Percentiles rank a stretch among this genome's conserved stretches.
Evolutionary conservation across 2,888 invertebrate species (phyloP).

Genomic region (Platycheirus rosarum): DNA sequence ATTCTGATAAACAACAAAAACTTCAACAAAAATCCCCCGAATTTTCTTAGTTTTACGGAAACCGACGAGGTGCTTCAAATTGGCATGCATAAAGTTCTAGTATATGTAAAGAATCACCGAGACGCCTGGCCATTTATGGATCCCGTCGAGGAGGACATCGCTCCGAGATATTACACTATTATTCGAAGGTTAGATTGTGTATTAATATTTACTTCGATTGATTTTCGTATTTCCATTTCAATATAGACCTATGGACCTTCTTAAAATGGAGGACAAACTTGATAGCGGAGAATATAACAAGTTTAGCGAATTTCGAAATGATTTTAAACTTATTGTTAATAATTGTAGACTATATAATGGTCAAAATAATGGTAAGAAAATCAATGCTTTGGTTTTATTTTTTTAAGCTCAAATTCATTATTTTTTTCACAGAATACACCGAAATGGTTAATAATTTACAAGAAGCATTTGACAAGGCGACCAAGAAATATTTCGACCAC

Average conservation of each 20-base stretch:
- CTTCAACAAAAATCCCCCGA: constrained; percentile 80
- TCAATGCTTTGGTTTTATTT: neutral
- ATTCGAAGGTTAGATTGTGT: constrained; percentile 83
- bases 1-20: constrained; percentile 73
- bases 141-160: constrained; percentile 95
- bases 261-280: constrained; percentile 93
- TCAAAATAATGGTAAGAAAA: constrained; percentile 91
- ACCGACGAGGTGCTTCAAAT: constrained; percentile 93
- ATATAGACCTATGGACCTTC: constrained; percentile 93
- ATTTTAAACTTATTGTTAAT: constrained; percentile 95
- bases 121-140: constrained; percentile 98
- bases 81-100: constrained; percentile 95
- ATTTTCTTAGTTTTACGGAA: constrained; percentile 88
- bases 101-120: constrained; percentile 92
- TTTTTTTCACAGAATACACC: constrained; percentile 88
- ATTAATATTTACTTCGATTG: no score
- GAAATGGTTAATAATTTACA: constrained; percentile 93
- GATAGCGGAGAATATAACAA: constrained; percentile 91
- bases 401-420: neutral
- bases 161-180: constrained; percentile 91
- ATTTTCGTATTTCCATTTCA: no score
- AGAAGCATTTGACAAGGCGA: constrained; percentile 91
- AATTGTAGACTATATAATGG: constrained; percentile 97
- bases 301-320: constrained; percentile 91
- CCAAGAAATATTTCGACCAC: constrained; percentile 92